A percentile compares a stretch with the other conserved stretches of the same genome.
phyloP scores from a whole-genome alignment of 2,113 vertebrate species.

The Etheostoma cragini region DNA sequence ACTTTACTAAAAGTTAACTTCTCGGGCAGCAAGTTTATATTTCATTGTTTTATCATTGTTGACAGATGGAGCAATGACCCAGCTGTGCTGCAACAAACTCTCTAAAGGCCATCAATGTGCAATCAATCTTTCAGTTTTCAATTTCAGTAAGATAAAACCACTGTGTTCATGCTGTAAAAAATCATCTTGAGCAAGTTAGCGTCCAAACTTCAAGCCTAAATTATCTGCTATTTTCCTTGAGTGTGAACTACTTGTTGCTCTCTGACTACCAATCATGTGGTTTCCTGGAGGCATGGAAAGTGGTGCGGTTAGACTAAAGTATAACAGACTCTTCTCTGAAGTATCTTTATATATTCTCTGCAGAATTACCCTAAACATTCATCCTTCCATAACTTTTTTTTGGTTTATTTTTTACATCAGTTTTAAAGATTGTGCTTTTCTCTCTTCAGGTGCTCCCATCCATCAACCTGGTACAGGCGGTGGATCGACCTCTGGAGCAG shows the following conservation, averaged over 20 bases:
- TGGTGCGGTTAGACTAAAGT: constrained; percentile 26
- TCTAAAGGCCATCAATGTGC: not conserved
- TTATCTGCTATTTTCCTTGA: constrained; percentile 11
- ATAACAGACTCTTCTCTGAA: constrained; percentile 52
- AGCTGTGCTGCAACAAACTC: constrained; percentile 13
- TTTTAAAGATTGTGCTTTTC: constrained; percentile 23
- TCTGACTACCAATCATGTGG: constrained; percentile 14
- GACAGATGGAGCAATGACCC: constrained; percentile 8
- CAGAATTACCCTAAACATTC: constrained; percentile 37
- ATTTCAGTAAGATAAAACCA: constrained; percentile 1
- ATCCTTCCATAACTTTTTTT: constrained; percentile 5
- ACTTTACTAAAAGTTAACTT: constrained; percentile 27
- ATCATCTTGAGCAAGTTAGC: constrained; percentile 11
- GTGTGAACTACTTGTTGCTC: constrained; percentile 27
- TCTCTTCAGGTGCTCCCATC: constrained; percentile 84
- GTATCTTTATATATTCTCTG: constrained; percentile 29
- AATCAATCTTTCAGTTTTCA: constrained; percentile 5
- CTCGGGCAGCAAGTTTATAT: constrained; percentile 27
- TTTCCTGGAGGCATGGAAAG: constrained; percentile 24
- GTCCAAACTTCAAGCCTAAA: constrained; percentile 19
- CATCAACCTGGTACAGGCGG: constrained; percentile 79
- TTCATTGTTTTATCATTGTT: constrained; percentile 37
- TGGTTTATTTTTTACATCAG: constrained; percentile 42
- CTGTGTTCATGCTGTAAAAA: constrained; percentile 6
- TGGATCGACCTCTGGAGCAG: constrained; percentile 91